Evolutionary conservation across 2,888 invertebrate genomes (phyloP).

Genomic region (Drosophila phalerata): DNA sequence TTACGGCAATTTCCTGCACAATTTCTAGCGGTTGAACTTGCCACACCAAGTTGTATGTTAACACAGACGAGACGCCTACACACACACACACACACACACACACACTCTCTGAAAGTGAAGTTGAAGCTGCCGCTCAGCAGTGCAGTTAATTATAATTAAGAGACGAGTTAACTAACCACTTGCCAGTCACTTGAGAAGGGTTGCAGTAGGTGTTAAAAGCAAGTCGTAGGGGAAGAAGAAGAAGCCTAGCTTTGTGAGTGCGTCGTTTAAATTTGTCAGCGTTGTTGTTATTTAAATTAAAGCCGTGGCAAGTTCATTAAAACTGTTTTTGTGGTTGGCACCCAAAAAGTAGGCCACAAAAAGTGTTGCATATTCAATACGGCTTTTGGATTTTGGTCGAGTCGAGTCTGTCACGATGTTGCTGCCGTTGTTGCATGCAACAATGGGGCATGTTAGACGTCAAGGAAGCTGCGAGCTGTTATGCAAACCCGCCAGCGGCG

Average conservation of each 20-base stretch:
- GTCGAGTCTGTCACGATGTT: slow-evolving; percentile 1
- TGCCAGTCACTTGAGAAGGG: slow-evolving; percentile 56
- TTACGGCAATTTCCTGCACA: slow-evolving; percentile 71
- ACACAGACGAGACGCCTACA: slow-evolving; percentile 10
- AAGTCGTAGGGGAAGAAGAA: neutral
- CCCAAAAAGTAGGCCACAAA: slow-evolving; percentile 69
- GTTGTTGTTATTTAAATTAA: slow-evolving; percentile 54
- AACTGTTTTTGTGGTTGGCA: slow-evolving; percentile 23
- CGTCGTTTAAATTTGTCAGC: slow-evolving; percentile 60
- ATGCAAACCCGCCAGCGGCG: slow-evolving; percentile 66
- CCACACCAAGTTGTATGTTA: slow-evolving; percentile 36
- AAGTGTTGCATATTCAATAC: slow-evolving; percentile 79
- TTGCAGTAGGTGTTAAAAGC: neutral
- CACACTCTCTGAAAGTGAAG: neutral
- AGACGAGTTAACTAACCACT: slow-evolving; percentile 83
- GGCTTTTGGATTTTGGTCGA: slow-evolving; percentile 47
- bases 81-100: slow-evolving; percentile 4
- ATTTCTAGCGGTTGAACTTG: slow-evolving; percentile 77
- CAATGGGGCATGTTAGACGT: slow-evolving; percentile 61
- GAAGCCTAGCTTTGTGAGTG: slow-evolving; percentile 10
- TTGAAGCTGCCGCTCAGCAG: slow-evolving; percentile 60
- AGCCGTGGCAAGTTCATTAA: slow-evolving; percentile 70
- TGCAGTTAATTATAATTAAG: slow-evolving; percentile 85
- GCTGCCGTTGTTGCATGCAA: slow-evolving; percentile 40
- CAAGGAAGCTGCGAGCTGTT: slow-evolving; percentile 68